These are phyloP conservation scores for Willowsia nigromaculata DNA, from an alignment of 2,888 invertebrate genomes.

Conservation along the genomic window DNA sequence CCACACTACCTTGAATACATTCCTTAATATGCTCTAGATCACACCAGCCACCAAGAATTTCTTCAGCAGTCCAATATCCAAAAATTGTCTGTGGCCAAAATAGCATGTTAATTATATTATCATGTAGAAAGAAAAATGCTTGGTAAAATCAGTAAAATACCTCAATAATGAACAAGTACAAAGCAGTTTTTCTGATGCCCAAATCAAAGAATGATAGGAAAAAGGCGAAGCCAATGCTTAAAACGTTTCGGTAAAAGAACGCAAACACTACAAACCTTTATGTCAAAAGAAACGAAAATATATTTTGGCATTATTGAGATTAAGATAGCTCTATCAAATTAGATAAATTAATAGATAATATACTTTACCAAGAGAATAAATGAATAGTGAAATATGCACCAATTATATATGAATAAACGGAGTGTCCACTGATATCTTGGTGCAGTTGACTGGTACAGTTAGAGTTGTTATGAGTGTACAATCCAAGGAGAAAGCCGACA, in stretches of 20 bases:
- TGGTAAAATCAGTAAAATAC: not conserved
- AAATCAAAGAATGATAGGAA: not conserved
- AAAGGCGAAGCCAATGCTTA: not conserved
- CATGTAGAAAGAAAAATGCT: not conserved
- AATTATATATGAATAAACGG: not conserved
- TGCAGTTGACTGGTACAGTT: constrained; percentile 43
- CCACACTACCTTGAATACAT: not conserved
- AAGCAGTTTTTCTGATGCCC: not conserved
- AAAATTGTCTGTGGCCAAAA: too few species aligned
- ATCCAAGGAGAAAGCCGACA: not conserved
- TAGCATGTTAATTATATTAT: too few species aligned
- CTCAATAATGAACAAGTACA: not conserved
- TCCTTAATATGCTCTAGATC: constrained; percentile 26
- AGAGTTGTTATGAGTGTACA: not conserved
- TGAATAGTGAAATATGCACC: constrained; percentile 8
- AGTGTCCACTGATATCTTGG: too few species aligned
- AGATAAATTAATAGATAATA: not conserved
- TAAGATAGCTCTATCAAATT: too few species aligned
- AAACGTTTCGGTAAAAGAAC: not conserved
- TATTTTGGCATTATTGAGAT: too few species aligned
- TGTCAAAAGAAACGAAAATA: not conserved
- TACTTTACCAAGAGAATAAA: constrained; percentile 37
- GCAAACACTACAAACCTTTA: constrained; percentile 22
- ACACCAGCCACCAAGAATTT: constrained; percentile 58
- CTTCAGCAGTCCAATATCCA: constrained; percentile 38